Base-by-base conservation (phyloP, 2,888 invertebrate species). In the Caenorhabditis macrosperma region DNA sequence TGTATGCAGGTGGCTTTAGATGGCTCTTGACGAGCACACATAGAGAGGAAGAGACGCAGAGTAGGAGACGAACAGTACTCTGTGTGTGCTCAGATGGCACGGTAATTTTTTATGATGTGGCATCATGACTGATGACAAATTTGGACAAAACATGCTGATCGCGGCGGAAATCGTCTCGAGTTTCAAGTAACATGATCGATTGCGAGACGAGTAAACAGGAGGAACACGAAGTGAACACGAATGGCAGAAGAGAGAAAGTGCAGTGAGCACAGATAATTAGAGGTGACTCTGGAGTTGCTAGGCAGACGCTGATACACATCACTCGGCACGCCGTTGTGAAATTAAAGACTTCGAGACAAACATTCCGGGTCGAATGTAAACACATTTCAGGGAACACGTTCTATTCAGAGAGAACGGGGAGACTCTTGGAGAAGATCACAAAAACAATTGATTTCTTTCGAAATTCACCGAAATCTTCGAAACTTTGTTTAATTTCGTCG, bases 1-100 rank as follows among this genome's bases (percentile, higher is more conserved):
- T 72, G 72, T 72, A 72, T 72, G 72, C 72, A 72, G 72, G 72
- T 72, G 72, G 72, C 72, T 72, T 72, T 72, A 72, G 72, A 72
- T 72, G 72, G 72, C 72, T 72, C 72, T 72, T 72, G 72, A 72
- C 64, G 64, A 57, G 72, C 72, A 72, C 72, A 72, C 61, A 72
- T 24, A 61, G 52, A 54, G 61, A 61, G 10, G n/a, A 26, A 63
- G 44, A 61, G 71, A 71, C 30, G 41, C 15, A 20, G 59, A 69
- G 20, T 5, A 9, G 20, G 30, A 67, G 28, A 33, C n/a, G 50
- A 52, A 69, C 60, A 30, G 60, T 30, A 57, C 17, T 44, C 44
- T 17, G 5, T 67, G 55, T 67, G 55, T 50, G 50, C 68, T 68
- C 68, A 68, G 68, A 68, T 68, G 68, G 59, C 33, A 20, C 30